Evolutionary conservation across 2,888 invertebrate genomes (phyloP), one percentile per base, ranked within the genome.

Genomic region (Limulus polyphemus): DNA sequence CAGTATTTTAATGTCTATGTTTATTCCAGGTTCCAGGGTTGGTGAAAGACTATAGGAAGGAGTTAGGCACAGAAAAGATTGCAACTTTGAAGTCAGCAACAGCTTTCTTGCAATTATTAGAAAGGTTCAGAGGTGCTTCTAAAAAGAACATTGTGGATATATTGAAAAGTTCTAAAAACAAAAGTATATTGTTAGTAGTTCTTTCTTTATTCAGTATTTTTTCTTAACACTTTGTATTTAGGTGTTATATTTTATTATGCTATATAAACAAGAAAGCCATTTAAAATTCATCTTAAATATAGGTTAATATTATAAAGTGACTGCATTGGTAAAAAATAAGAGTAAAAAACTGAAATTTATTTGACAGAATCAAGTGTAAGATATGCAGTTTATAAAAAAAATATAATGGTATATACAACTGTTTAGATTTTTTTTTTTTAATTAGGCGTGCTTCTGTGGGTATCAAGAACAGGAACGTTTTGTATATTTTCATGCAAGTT

Each of bases 81-180:
- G 58, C 60, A 0, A 58, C 59, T 11, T 49, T 65, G 7, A 58
- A 60, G 46, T 62, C 64, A 11, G 64, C 60, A 9, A 56, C 49
- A 62, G 81, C 83, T 1, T 84, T 86, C 69, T 75, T 84, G 1
- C 81, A 83, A 69, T 74, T 88, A 14, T 71, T 88, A 32, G 80
- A 82, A 14, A 74, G 81, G 55, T 83, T 84, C 5, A 80, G 85
- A 71, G 77, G 79, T 47, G 77, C 85, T 0, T 79, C 79, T 3
- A 78, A 80, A 56, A 80, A 82, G 9, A 84, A 84, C 51, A 79
- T 87, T 68, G 76, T 76, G 11, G 82, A 80, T 72, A 77, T 81
- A 50, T 77, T 83, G 65, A 81, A 81, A 60, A 78, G 79, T 57
- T 78, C 81, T 47, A 81, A 82, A 55, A 60, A 65, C 13, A 56